phyloP scores from a whole-genome alignment of 2,888 invertebrate genomes.

The Cordylochernes scorpioides region DNA sequence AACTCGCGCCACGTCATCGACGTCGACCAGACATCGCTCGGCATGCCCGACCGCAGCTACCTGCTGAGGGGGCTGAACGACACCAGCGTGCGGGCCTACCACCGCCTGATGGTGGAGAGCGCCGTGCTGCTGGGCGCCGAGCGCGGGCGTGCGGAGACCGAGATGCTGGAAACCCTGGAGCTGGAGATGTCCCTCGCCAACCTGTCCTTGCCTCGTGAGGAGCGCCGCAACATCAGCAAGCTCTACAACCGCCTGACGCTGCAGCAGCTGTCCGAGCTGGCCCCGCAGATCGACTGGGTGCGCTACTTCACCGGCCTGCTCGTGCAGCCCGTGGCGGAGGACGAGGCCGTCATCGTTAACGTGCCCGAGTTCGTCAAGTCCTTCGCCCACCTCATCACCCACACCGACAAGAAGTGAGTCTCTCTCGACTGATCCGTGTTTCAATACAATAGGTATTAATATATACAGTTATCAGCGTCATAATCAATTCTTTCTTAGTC shows the following conservation, averaged over 20 bases:
- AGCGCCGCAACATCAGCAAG: slow-evolving; percentile 61
- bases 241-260: slow-evolving; percentile 76
- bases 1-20: slow-evolving; percentile 29
- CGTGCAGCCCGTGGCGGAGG: slow-evolving; percentile 23
- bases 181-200: slow-evolving; percentile 76
- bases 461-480: too few species aligned
- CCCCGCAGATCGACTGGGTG: slow-evolving; percentile 28
- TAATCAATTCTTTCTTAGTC: too few species aligned
- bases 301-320: slow-evolving; percentile 56
- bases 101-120: slow-evolving; percentile 38
- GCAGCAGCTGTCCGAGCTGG: slow-evolving; percentile 33
- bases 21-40: slow-evolving; percentile 51
- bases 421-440: too few species aligned
- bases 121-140: slow-evolving; percentile 59
- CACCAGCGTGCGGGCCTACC: slow-evolving; percentile 23
- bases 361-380: slow-evolving; percentile 33
- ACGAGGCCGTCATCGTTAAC: slow-evolving; percentile 53
- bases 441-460: too few species aligned
- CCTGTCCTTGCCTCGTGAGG: slow-evolving; percentile 60
- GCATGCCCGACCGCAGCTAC: slow-evolving; percentile 49
- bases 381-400: slow-evolving; percentile 33
- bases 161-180: slow-evolving; percentile 46
- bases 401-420: slow-evolving; percentile 28
- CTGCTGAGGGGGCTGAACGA: slow-evolving; percentile 37
- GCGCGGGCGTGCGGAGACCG: slow-evolving; percentile 33